Conservation (phyloP, 1,140 invertebrate genomes). For the Danaus melanippus region DNA sequence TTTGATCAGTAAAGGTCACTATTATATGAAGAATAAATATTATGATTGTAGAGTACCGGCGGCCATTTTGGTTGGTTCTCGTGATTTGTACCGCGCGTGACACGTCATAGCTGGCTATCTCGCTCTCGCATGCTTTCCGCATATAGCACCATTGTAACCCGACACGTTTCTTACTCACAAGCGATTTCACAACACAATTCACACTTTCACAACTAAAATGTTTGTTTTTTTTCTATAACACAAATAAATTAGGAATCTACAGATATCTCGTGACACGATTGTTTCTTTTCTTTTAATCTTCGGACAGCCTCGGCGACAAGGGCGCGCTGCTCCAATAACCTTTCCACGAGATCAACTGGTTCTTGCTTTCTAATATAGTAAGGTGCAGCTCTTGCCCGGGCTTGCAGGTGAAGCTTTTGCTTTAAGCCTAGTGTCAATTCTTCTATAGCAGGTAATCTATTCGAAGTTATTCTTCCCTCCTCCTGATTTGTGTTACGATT, state of each 20-base stretch:
- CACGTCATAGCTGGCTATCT: conserved; percentile 66
- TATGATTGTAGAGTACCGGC: conserved; percentile 69
- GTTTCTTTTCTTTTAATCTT: conserved; percentile 66
- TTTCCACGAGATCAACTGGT: conserved; percentile 67
- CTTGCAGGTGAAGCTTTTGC: conserved; percentile 69
- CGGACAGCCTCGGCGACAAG: conserved; percentile 66
- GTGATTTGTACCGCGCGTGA: conserved; percentile 65
- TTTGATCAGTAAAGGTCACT: conserved; percentile 70
- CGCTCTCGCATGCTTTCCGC: conserved; percentile 64
- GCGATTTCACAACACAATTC: conserved; percentile 70
- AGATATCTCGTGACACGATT: conserved; percentile 65
- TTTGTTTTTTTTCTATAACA: conserved; percentile 48
- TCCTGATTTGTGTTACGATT: conserved; percentile 44
- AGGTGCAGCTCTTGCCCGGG: conserved; percentile 63
- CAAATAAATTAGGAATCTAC: conserved; percentile 65
- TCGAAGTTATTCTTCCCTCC: conserved; percentile 44
- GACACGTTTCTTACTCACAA: conserved; percentile 71
- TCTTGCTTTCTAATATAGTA: conserved; percentile 70
- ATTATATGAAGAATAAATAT: conserved; percentile 71
- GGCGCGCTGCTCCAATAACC: conserved; percentile 63
- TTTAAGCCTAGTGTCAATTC: conserved; percentile 64
- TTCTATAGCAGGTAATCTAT: conserved; percentile 60
- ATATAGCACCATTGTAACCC: conserved; percentile 72
- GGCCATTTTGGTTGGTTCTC: conserved; percentile 70
- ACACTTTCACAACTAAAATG: conserved; percentile 71